Base-by-base conservation (phyloP, 1,140 invertebrate genomes). In the Drosophila nannoptera region DNA sequence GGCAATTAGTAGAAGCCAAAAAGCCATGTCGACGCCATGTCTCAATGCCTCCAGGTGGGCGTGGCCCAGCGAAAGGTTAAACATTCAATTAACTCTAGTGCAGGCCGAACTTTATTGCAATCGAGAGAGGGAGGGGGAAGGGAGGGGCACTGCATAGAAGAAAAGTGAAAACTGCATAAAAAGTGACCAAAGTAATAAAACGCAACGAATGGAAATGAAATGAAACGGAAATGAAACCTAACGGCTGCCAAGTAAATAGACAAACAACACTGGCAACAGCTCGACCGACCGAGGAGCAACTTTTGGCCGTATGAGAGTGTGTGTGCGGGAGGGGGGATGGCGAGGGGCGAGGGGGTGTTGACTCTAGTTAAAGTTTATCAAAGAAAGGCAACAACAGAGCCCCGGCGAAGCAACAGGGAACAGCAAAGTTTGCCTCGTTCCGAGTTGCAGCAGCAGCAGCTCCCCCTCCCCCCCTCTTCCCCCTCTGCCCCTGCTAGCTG, bases 141-240 rank as follows among this genome's bases (percentile, higher is more conserved):
- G 22, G 22, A 22, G 22, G 22, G 1, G 22, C 12, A 14, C 7
- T 14, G 14, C n/a, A 43, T 49, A 56, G 36, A 62, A 65, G 43
- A 63, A 66, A 64, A 69, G 64, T 76, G 68, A 59, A 40, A 77
- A 73, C 63, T 70, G n/a, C 61, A 75, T 69, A 61, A 74, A 61
- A 86, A 77, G 70, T 84, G 81, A 84, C 81, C 77, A 86, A 86
- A 77, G 74, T 77, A 84, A 84, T 84, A 84, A 86, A 84, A 83
- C 60, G 65, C 77, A 76, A 73, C 70, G 78, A 77, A 83, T 83
- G 72, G 72, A 78, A 77, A 59, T 68, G 65, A 70, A 69, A 86
- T 86, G 81, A 84, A 84, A 84, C 81, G 81, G 82, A 86, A 84
- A 81, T 84, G 81, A 84, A 84, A 84, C 74, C 78, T 75, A 84